Evolutionary conservation across 23 tunicate species (phyloP), one percentile per base, ranked within the genome.

Genomic region (Phallusia fumigata): DNA sequence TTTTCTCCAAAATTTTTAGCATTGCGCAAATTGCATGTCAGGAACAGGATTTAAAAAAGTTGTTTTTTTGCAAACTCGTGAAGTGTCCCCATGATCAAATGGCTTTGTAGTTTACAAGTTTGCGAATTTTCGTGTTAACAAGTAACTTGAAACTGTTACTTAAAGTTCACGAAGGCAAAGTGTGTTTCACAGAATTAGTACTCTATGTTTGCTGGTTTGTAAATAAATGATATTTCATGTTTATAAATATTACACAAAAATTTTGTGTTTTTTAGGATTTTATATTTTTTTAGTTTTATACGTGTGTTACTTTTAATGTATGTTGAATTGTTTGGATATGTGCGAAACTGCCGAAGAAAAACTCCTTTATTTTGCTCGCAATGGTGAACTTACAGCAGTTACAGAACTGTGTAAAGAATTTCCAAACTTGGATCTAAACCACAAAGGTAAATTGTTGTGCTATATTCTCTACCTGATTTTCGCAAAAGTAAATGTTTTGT

Each of bases 341-440:
- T 32, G 6, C 12, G 81, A 77, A 36, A 36, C 36, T 19, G 30
- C 32, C 0, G 97, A 92, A 75, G 88, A 84, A 47, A 81, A 80
- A 75, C 78, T 92, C 33, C 82, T 92, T 31, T 28, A 64, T 19
- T 75, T 92, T 28, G 65, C 97, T 19, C 83, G 97, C 35, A 80
- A 92, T 73, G 97, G 97, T 24, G n/a, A 32, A 18, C 77, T 36
- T 52, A 82, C 83, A 30, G 85, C 83, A 58, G 45, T 87, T n/a
- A 19, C 6, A 16, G 45, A 80, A 58, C 31, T 87, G 28, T 36
- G 84, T 16, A 0, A 80, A 32, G 80, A 79, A 36, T 73, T 79
- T 82, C 75, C 82, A 11, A 31, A 36, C n/a, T 26, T 87, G 8
- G 77, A 87, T 49, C 40, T 92, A 33, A 92, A 92, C 75, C 84